Percentiles rank a stretch among this genome's conserved stretches.
These are phyloP conservation scores for Epinephelus coioides DNA, from an alignment of 2,797 vertebrate genomes.

Conservation along the genomic window DNA sequence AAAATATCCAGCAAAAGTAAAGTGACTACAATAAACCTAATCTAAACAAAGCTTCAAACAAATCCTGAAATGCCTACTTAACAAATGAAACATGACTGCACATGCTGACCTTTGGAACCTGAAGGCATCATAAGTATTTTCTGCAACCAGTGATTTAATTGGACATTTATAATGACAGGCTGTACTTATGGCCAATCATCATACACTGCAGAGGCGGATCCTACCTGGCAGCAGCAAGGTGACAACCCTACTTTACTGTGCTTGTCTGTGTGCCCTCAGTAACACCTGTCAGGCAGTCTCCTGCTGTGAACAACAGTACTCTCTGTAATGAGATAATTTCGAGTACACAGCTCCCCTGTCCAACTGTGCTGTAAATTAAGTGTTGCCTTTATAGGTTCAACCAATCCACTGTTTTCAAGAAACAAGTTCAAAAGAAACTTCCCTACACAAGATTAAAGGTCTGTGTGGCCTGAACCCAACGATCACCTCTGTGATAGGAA, in stretches of 20 bases:
- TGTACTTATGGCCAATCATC: conserved; percentile 2
- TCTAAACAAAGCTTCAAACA: neutral
- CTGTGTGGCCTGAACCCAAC: neutral
- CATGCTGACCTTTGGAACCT: conserved; percentile 14
- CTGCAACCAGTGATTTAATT: neutral
- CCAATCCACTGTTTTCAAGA: neutral
- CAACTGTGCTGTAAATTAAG: neutral
- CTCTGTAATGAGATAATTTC: neutral
- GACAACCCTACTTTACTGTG: no score
- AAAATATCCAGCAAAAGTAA: neutral
- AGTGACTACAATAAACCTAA: neutral
- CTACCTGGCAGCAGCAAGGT: neutral
- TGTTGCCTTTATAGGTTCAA: neutral
- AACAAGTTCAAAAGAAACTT: neutral
- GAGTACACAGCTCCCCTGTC: neutral
- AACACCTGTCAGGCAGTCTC: conserved; percentile 1
- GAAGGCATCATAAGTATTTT: neutral
- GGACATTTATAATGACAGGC: neutral
- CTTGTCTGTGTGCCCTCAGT: neutral
- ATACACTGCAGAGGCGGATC: neutral
- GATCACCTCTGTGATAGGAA: neutral
- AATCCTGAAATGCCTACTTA: neutral
- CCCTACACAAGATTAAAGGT: neutral
- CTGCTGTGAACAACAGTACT: neutral
- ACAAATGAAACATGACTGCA: neutral